Evolutionary conservation across 2,113 vertebrate species (phyloP).

Genomic region (Sminthopsis crassicaudata): DNA sequence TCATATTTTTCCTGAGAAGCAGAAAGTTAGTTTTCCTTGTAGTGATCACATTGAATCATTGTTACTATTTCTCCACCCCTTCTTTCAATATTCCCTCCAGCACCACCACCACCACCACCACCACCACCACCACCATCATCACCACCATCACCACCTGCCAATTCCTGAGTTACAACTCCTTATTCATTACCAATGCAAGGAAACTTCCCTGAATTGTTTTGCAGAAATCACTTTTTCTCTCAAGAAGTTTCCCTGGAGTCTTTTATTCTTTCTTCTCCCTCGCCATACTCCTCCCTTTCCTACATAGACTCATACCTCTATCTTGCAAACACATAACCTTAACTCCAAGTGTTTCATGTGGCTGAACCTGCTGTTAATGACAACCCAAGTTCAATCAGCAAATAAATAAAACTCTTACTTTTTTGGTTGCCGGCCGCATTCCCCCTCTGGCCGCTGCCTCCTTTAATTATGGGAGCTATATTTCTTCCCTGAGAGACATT

Average conservation of each 20-base stretch:
- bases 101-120: background rate
- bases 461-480: constrained; percentile 86
- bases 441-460: constrained; percentile 84
- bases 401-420: constrained; percentile 88
- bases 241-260: constrained; percentile 56
- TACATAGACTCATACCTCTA: constrained; percentile 21
- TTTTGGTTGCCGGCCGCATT: constrained; percentile 79
- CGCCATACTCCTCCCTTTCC: constrained; percentile 26
- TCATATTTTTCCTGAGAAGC: constrained; percentile 67
- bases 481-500: constrained; percentile 85
- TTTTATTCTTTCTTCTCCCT: constrained; percentile 47
- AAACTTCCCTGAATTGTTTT: constrained; percentile 55
- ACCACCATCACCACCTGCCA: background rate
- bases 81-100: background rate
- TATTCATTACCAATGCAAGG: constrained; percentile 47
- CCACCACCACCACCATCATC: background rate
- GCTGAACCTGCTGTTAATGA: constrained; percentile 88
- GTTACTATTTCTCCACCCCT: constrained; percentile 9
- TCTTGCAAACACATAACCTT: constrained; percentile 68
- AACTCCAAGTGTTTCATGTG: constrained; percentile 84
- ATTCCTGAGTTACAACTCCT: constrained; percentile 45
- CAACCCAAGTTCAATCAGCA: constrained; percentile 80
- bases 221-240: constrained; percentile 73
- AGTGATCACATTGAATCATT: constrained; percentile 66
- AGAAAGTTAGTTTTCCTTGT: constrained; percentile 60